These are phyloP conservation scores for Neosilurus hyrtlii DNA, from an alignment of 2,797 vertebrate species.

Conservation along the genomic window DNA sequence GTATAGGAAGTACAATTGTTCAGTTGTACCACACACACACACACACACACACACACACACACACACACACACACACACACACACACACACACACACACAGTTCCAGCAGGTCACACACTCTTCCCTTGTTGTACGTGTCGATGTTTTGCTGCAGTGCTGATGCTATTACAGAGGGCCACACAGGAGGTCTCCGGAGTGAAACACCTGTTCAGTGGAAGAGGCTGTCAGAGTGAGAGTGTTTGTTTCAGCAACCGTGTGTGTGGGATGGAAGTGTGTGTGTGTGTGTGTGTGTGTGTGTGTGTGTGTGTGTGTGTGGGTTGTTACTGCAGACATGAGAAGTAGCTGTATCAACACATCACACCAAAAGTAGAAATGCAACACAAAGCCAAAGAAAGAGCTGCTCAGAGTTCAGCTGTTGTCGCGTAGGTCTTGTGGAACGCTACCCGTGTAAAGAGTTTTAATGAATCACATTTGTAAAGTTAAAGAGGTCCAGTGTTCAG, in stretches of 20 bases:
- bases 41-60: conserved; percentile 6
- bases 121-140: background rate
- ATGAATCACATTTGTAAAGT: background rate
- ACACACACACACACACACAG: conserved; percentile 5
- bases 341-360: conserved; percentile 40
- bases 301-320: conserved; percentile 4
- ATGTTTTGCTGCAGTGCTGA: background rate
- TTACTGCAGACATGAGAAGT: conserved; percentile 39
- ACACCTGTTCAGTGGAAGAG: conserved; percentile 32
- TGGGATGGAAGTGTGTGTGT: conserved; percentile 29
- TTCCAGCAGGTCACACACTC: background rate
- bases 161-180: background rate
- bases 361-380: conserved; percentile 31
- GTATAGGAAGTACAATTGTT: background rate
- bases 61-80: conserved; percentile 11
- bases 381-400: conserved; percentile 6
- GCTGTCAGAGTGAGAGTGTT: conserved; percentile 2
- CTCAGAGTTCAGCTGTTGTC: background rate
- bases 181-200: conserved; percentile 24
- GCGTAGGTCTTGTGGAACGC: background rate
- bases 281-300: conserved; percentile 19
- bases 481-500: background rate
- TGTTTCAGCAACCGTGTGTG: conserved; percentile 26
- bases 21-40: conserved; percentile 1
- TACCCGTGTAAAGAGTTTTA: background rate